Percentiles rank a stretch among this genome's conserved stretches.
These are phyloP conservation scores for Mactromeris polynyma DNA, from an alignment of 2,888 invertebrate genomes.

Conservation along the genomic window DNA sequence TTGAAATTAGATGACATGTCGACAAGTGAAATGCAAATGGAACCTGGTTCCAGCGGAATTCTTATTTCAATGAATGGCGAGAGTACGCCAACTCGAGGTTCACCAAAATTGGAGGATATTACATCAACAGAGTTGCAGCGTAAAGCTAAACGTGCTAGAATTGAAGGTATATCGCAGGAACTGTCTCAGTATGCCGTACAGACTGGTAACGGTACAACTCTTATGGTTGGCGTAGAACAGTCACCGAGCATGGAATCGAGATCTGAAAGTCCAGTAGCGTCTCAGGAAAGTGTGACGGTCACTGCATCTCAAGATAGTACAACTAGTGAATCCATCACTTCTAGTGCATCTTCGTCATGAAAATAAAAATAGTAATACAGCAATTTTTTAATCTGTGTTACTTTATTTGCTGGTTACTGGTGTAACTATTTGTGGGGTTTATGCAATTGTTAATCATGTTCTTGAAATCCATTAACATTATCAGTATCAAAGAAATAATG, in stretches of 20 bases:
- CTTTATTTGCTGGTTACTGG: not conserved
- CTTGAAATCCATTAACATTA: not conserved
- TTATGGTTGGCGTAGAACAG: not conserved
- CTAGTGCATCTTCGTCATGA: not conserved
- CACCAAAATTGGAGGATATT: slow-evolving; percentile 14
- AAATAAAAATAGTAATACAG: not conserved
- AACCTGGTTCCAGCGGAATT: not conserved
- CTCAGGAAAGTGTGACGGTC: slow-evolving; percentile 29
- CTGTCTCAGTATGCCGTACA: slow-evolving; percentile 6
- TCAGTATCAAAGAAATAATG: not conserved
- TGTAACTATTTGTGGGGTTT: not conserved
- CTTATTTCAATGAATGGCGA: not conserved
- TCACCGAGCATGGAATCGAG: slow-evolving; percentile 4
- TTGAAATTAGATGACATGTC: slow-evolving; percentile 53
- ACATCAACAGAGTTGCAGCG: not conserved
- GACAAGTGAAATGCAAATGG: slow-evolving; percentile 13
- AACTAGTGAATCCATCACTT: not conserved
- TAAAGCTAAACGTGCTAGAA: slow-evolving; percentile 30
- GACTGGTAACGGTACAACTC: not conserved
- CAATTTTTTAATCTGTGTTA: not conserved
- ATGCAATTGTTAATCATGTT: slow-evolving; percentile 14
- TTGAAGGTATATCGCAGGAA: slow-evolving; percentile 28
- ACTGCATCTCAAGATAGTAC: slow-evolving; percentile 31
- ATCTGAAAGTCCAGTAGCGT: slow-evolving; percentile 42
- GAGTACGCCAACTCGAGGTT: not conserved